Evolutionary conservation across 2,113 vertebrate genomes (phyloP).

Genomic region (human): DNA sequence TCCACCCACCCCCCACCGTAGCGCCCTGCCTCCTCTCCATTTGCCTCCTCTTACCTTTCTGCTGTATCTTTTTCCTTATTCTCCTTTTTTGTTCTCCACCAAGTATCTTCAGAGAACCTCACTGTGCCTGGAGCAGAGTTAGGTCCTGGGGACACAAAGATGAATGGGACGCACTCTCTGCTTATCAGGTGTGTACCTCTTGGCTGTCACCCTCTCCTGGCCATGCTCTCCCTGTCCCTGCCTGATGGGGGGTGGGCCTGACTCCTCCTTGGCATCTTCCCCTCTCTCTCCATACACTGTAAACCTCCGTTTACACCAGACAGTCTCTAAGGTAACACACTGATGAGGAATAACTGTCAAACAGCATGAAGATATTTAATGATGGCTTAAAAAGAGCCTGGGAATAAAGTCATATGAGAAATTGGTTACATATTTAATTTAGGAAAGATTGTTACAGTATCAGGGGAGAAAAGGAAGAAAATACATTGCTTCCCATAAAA

Average conservation of each 20-base stretch:
- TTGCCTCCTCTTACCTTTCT: neutral
- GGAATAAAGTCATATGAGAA: conserved; percentile 60
- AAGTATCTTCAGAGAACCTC: neutral
- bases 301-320: neutral
- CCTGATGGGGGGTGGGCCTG: fast-evolving
- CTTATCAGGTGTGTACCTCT: neutral
- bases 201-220: neutral
- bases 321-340: conserved; percentile 45
- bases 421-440: conserved; percentile 78
- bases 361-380: conserved; percentile 66
- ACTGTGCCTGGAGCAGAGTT: neutral
- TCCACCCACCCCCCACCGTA: no score
- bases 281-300: neutral
- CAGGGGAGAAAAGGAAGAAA: conserved; percentile 64
- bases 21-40: fast-evolving
- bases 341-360: conserved; percentile 69
- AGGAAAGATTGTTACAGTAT: conserved; percentile 71
- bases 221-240: neutral
- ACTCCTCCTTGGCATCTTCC: neutral
- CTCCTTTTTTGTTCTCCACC: neutral
- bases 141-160: neutral
- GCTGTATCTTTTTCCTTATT: neutral
- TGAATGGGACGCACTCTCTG: neutral
- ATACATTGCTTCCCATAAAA: conserved; percentile 72
- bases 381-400: conserved; percentile 64